Evolutionary conservation across 92 coral and sea anemone genomes (phyloP).

Genomic region (Diadumene lineata): DNA sequence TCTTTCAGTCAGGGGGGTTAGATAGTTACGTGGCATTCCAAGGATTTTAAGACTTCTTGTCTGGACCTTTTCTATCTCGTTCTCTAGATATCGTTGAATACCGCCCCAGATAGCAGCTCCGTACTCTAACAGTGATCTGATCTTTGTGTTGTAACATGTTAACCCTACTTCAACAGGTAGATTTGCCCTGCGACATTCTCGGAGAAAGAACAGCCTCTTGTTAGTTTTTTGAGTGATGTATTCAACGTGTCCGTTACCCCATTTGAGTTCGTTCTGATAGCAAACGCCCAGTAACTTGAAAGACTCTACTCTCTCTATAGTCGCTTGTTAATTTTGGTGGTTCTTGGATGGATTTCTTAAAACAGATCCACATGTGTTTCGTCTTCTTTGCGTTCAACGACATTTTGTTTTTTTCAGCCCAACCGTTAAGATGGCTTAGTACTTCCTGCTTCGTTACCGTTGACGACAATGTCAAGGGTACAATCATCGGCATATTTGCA

Average conservation of each 20-base stretch:
- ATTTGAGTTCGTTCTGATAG: slow-evolving; percentile 26
- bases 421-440: too few relatives aligned
- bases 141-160: slow-evolving; percentile 20
- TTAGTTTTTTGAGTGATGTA: slow-evolving; percentile 32
- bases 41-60: too few relatives aligned
- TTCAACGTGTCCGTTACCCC: slow-evolving; percentile 38
- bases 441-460: too few relatives aligned
- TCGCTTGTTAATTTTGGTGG: neutral
- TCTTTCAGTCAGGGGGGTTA: too few relatives aligned
- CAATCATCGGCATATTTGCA: slow-evolving; percentile 60
- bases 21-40: too few relatives aligned
- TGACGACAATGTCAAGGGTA: slow-evolving; percentile 24
- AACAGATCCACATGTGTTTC: slow-evolving; percentile 30
- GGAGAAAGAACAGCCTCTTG: slow-evolving; percentile 27
- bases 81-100: too few relatives aligned
- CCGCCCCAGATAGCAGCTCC: too few relatives aligned
- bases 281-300: slow-evolving; percentile 37
- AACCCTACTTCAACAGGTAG: slow-evolving; percentile 39
- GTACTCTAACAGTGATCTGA: slow-evolving; percentile 32
- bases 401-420: slow-evolving; percentile 9
- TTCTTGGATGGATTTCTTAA: neutral
- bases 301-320: slow-evolving; percentile 9
- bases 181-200: slow-evolving; percentile 33
- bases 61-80: too few relatives aligned
- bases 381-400: slow-evolving; percentile 16